phyloP scores from a whole-genome alignment of 2,797 vertebrate genomes.

The Lophotriccus pileatus region DNA sequence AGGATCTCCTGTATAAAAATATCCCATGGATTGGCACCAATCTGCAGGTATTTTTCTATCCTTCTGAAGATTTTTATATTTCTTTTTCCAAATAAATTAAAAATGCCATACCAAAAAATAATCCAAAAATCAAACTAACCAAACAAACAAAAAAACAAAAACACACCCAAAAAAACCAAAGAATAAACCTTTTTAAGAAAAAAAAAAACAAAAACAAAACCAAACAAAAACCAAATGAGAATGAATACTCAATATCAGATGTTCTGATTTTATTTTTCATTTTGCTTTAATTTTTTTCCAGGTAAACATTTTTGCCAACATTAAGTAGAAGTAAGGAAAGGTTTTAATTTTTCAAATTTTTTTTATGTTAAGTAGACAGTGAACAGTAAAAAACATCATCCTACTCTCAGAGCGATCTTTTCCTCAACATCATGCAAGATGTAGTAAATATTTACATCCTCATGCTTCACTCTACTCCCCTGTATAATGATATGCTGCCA shows the following conservation, averaged over 20 bases:
- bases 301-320: neutral
- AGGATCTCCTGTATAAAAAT: neutral
- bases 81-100: neutral
- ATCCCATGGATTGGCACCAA: neutral
- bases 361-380: neutral
- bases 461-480: conserved; percentile 6
- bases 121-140: neutral
- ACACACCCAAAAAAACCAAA: neutral
- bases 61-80: neutral
- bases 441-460: conserved; percentile 52
- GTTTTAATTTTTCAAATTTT: neutral
- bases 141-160: neutral
- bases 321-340: neutral
- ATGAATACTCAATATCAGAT: neutral
- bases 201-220: neutral
- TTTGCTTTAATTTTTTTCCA: neutral
- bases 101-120: neutral
- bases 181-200: neutral
- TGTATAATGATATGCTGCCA: conserved; percentile 62
- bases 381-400: conserved; percentile 7
- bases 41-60: neutral
- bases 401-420: conserved; percentile 14
- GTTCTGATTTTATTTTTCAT: neutral
- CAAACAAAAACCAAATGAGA: neutral
- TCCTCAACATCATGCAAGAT: neutral